Evolutionary conservation across 2,888 invertebrate species (phyloP).

Genomic region (Polydrusus cervinus): DNA sequence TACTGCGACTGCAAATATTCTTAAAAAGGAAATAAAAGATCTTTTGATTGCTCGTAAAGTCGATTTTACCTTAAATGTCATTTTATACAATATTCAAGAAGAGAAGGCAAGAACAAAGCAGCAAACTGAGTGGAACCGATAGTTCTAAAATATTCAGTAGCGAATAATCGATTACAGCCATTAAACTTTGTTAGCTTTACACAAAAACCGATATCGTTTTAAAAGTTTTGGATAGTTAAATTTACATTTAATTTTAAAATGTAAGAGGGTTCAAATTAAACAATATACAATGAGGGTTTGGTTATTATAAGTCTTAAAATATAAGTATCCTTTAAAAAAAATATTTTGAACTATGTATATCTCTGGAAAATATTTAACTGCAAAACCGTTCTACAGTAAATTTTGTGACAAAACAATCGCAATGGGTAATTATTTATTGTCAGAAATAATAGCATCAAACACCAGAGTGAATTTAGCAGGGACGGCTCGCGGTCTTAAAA

Average conservation of each 20-base stretch:
- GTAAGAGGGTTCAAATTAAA: not conserved
- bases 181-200: slow-evolving; percentile 20
- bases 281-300: not conserved
- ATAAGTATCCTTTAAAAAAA: too few relatives aligned
- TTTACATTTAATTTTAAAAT: slow-evolving; percentile 10
- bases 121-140: slow-evolving; percentile 10
- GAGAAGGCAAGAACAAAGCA: slow-evolving; percentile 3
- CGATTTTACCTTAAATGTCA: slow-evolving; percentile 9
- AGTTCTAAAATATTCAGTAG: slow-evolving; percentile 20
- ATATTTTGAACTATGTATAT: too few relatives aligned
- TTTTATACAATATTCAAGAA: slow-evolving; percentile 10
- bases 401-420: too few relatives aligned
- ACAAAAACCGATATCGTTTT: not conserved
- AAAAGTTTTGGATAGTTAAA: not conserved
- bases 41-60: not conserved
- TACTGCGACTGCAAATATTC: not conserved
- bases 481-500: too few relatives aligned
- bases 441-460: too few relatives aligned
- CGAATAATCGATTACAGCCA: slow-evolving; percentile 12
- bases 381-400: too few relatives aligned
- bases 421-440: too few relatives aligned
- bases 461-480: too few relatives aligned
- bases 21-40: not conserved
- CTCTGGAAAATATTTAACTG: too few relatives aligned
- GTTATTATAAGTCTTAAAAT: too few relatives aligned